Conservation (phyloP, 2,113 vertebrate species). For the Rhynchopsitta pachyrhyncha region DNA sequence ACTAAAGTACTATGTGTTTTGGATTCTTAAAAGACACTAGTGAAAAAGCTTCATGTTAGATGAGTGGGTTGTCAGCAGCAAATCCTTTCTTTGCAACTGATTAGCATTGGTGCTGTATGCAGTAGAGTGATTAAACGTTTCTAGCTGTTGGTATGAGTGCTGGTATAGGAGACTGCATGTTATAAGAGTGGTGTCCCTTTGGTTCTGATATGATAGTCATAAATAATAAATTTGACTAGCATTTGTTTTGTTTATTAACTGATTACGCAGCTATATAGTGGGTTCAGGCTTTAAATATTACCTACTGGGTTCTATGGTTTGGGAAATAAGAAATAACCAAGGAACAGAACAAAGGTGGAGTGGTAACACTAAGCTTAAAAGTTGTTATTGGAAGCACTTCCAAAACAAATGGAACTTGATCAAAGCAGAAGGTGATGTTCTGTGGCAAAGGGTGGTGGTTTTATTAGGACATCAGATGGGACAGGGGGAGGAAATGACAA, state of each 20-base stretch:
- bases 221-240: not conserved
- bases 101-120: not conserved
- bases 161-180: not conserved
- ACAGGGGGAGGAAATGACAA: not conserved
- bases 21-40: not conserved
- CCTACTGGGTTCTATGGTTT: not conserved
- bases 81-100: not conserved
- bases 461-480: not conserved
- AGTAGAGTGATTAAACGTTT: not conserved
- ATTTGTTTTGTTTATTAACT: not conserved
- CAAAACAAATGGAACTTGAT: not conserved
- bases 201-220: not conserved
- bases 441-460: not conserved
- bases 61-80: not conserved
- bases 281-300: not conserved
- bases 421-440: not conserved
- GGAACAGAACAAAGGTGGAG: not conserved
- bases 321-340: not conserved
- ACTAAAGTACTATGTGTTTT: not conserved
- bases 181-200: not conserved
- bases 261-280: not conserved
- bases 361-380: not conserved
- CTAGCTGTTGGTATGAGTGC: not conserved
- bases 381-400: not conserved
- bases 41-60: not conserved